These are phyloP conservation scores for Budorcas taxicolor DNA, from an alignment of 2,113 vertebrate species.

Conservation along the genomic window DNA sequence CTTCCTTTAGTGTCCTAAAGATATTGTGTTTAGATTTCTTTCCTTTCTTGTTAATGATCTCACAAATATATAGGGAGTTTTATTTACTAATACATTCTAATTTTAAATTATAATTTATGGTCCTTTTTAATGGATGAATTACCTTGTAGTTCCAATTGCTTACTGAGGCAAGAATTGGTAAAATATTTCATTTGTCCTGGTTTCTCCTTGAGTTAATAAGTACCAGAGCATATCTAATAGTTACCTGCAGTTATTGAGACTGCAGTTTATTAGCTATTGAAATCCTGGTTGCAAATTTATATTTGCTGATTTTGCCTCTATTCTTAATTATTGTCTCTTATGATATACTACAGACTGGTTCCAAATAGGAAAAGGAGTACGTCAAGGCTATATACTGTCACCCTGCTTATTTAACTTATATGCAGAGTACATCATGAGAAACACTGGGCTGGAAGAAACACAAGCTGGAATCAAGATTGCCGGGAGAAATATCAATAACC, in stretches of 20 bases:
- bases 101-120: neutral
- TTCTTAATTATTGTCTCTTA: conserved; percentile 19
- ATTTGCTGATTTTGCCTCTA: conserved; percentile 8
- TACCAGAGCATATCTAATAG: conserved; percentile 37
- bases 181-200: neutral
- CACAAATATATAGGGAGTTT: neutral
- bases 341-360: neutral
- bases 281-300: neutral
- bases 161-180: conserved; percentile 18
- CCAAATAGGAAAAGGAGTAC: too few relatives aligned
- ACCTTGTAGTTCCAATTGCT: neutral
- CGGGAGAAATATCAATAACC: too few relatives aligned
- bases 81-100: conserved; percentile 5
- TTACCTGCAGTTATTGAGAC: neutral
- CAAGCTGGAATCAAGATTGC: too few relatives aligned
- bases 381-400: too few relatives aligned
- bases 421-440: too few relatives aligned
- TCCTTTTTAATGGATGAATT: neutral
- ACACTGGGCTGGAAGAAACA: too few relatives aligned
- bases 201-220: neutral
- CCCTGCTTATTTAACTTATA: too few relatives aligned
- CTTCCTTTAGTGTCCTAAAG: neutral
- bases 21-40: neutral
- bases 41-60: neutral
- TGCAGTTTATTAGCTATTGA: conserved; percentile 4